Evolutionary conservation across 2,797 vertebrate genomes (phyloP), one percentile per base, ranked within the genome.

Genomic region (Notoglanidium macrostoma): DNA sequence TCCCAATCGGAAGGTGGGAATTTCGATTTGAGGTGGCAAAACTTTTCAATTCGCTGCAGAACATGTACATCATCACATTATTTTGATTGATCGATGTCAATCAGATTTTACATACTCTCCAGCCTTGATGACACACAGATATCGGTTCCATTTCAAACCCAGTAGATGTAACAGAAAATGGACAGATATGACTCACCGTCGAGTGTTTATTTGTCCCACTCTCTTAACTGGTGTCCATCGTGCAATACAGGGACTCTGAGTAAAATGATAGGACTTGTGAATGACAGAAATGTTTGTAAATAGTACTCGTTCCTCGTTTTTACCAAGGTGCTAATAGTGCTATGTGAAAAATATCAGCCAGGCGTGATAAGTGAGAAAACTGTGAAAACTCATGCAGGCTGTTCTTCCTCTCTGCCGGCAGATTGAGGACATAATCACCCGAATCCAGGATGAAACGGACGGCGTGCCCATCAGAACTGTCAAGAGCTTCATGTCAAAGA

Each of bases 401-500:
- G n/a, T 87, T 86, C 32, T 80, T 85, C 74, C 5, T 79, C 11
- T 73, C 35, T 55, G 55, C 68, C 35, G 54, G 67, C 94, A 99
- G 98, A 99, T 99, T 88, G 98, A 99, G 94, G 97, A 98, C 84
- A 97, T 99, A 3, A 91, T 99, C 92, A 97, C 96, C 0, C 96
- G 91, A 86, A 98, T 99, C 95, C 98, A 99, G 91, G 97, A 99
- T 91, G 98, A 99, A 94, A 95, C 96, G 0, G 98, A 98, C 5
- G 98, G 98, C 0, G 97, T 99, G 79, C 97, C 97, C 79, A 96
- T 99, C 93, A 96, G 98, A 92, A 99, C 98, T 19, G 98, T 99
- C 92, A 99, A 99, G 95, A 99, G 98, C 92, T 99, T 99, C 94
- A 96, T 99, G 95, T 98, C 98, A 84, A 99, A 99, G 95, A 99